These are phyloP conservation scores for Porites divaricata DNA, from an alignment of 92 coral and sea anemone species.

Conservation along the genomic window DNA sequence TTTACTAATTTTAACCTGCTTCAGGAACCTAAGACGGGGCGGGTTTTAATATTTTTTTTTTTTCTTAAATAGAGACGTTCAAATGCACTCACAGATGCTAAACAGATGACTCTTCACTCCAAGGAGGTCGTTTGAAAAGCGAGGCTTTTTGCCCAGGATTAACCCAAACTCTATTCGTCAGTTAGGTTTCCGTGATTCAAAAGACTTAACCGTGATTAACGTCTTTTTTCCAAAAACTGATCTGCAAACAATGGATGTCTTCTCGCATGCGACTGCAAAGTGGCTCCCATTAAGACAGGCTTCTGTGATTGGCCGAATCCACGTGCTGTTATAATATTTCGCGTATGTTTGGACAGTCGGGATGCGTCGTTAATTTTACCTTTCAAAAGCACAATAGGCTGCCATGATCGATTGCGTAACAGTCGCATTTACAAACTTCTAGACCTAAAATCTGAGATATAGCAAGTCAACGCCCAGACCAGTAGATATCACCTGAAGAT, in stretches of 20 bases:
- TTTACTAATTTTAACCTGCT: too few species aligned
- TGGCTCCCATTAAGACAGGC: slow-evolving; percentile 8
- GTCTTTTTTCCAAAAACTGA: neutral
- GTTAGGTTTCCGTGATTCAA: slow-evolving; percentile 8
- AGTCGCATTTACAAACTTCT: neutral
- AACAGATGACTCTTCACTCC: too few species aligned
- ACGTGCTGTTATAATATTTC: slow-evolving; percentile 56
- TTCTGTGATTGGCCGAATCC: slow-evolving; percentile 63
- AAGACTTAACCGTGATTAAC: neutral
- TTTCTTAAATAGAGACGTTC: too few species aligned
- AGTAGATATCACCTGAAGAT: neutral
- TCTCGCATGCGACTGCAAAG: slow-evolving; percentile 36
- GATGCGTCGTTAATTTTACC: neutral
- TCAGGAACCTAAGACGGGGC: too few species aligned
- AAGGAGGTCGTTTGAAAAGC: too few species aligned
- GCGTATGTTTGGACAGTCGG: slow-evolving; percentile 17
- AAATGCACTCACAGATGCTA: too few species aligned
- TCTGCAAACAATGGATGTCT: slow-evolving; percentile 4
- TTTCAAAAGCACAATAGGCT: neutral
- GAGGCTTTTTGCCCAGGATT: too few species aligned
- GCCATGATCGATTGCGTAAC: neutral
- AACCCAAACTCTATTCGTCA: too few species aligned
- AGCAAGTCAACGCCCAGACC: too few species aligned
- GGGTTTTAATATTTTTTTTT: too few species aligned
- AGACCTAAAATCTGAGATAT: too few species aligned